Evolutionary conservation across 2,113 vertebrate genomes (phyloP).

Genomic region (Tiliqua scincoides): DNA sequence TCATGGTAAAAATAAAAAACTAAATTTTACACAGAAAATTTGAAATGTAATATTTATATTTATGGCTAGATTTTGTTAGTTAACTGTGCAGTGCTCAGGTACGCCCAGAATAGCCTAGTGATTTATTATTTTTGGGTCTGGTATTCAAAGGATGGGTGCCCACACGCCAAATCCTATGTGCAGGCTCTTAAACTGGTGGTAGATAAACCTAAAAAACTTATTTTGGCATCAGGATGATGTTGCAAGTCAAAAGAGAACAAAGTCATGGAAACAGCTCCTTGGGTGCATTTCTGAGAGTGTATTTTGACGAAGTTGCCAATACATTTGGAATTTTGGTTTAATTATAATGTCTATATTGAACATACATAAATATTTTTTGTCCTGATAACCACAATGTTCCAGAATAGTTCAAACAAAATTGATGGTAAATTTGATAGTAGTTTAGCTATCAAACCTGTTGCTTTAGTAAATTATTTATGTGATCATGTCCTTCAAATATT

Average conservation of each 20-base stretch:
- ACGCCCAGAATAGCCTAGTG: neutral
- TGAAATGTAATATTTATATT: constrained; percentile 40
- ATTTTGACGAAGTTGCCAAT: neutral
- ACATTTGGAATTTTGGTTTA: neutral
- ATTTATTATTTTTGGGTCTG: neutral
- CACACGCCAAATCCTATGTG: constrained; percentile 11
- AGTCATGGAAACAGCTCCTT: neutral
- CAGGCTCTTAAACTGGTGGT: neutral
- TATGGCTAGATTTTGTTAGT: constrained; percentile 71
- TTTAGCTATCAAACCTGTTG: too few relatives aligned
- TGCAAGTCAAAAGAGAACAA: neutral
- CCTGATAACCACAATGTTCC: neutral
- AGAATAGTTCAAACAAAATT: neutral
- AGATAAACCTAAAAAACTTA: neutral
- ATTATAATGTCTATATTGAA: neutral
- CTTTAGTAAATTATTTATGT: too few relatives aligned
- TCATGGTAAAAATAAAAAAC: constrained; percentile 68
- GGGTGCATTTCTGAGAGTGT: neutral
- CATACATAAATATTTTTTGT: neutral
- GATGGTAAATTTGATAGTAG: neutral
- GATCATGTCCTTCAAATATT: too few relatives aligned
- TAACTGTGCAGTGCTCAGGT: constrained; percentile 64
- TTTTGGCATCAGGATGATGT: neutral
- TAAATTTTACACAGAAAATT: constrained; percentile 62
- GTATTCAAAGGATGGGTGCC: neutral